Conservation (phyloP, 2,888 invertebrate genomes). For the Leptinotarsa rubiginosa region DNA sequence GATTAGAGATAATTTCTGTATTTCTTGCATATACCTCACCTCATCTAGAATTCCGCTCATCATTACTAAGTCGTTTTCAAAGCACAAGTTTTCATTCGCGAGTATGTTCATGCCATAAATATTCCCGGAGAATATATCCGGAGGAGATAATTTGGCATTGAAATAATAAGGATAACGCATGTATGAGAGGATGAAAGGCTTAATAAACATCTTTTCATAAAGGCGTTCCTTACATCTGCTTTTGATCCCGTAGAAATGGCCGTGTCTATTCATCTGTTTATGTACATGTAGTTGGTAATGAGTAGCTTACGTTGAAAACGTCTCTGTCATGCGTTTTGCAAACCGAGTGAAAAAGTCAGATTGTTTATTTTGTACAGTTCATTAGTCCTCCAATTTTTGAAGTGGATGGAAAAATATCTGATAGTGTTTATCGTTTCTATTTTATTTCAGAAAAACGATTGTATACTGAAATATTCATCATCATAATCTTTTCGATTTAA, state of each 20-base stretch:
- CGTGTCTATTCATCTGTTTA: background rate
- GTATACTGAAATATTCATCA: too few relatives aligned
- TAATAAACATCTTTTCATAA: conserved; percentile 25
- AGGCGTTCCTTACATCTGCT: background rate
- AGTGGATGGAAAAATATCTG: too few relatives aligned
- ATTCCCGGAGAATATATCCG: conserved; percentile 2
- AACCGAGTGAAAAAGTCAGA: background rate
- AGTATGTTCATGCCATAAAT: background rate
- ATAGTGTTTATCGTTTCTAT: too few relatives aligned
- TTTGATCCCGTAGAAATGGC: background rate
- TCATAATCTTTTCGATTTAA: too few relatives aligned
- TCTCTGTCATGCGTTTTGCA: background rate
- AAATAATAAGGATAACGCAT: conserved; percentile 15
- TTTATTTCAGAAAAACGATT: too few relatives aligned
- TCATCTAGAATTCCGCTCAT: background rate
- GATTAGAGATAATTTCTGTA: too few relatives aligned
- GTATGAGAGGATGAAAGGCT: conserved; percentile 8
- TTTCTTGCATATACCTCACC: too few relatives aligned
- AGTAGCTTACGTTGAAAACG: background rate
- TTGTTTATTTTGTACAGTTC: background rate
- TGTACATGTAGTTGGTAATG: conserved; percentile 3
- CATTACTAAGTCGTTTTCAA: background rate
- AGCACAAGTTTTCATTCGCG: background rate
- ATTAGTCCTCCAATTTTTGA: too few relatives aligned
- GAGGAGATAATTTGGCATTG: conserved; percentile 13